These are phyloP conservation scores for Cololabis saira DNA, from an alignment of 2,113 vertebrate genomes.

Conservation along the genomic window DNA sequence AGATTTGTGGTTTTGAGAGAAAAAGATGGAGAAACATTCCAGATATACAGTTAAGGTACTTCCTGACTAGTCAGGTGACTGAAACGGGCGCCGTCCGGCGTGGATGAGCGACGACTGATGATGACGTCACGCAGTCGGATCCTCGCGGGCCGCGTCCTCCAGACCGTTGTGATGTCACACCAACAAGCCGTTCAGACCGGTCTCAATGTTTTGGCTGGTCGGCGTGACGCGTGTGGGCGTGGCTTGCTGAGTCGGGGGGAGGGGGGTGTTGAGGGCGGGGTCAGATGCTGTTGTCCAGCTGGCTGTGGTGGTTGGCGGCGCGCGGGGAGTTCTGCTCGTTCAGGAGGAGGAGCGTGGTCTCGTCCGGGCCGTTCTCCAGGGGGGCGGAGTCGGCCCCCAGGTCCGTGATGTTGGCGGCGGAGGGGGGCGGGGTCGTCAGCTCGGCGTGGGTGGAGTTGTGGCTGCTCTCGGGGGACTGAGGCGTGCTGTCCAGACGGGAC, in stretches of 20 bases:
- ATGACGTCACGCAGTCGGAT: too few species aligned
- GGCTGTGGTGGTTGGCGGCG: constrained; percentile 80
- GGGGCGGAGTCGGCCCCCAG: constrained; percentile 36
- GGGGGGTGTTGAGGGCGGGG: not conserved
- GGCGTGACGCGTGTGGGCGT: constrained; percentile 19
- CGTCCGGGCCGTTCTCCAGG: constrained; percentile 77
- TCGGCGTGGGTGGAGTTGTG: constrained; percentile 59
- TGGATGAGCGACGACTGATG: too few species aligned
- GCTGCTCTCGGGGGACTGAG: constrained; percentile 87
- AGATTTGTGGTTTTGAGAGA: too few species aligned
- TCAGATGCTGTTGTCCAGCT: constrained; percentile 75
- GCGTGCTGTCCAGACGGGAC: constrained; percentile 90
- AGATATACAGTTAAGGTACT: too few species aligned
- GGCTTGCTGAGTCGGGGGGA: constrained; percentile 1
- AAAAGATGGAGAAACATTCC: too few species aligned
- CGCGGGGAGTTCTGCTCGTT: constrained; percentile 88
- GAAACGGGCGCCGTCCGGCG: too few species aligned
- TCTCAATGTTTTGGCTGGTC: constrained; percentile 12
- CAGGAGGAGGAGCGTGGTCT: constrained; percentile 91
- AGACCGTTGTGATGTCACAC: not conserved
- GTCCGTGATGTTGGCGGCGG: constrained; percentile 26
- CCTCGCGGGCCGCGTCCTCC: too few species aligned
- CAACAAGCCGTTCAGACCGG: too few species aligned
- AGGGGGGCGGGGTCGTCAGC: constrained; percentile 21
- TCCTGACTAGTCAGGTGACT: too few species aligned